A percentile compares a stretch with the other conserved stretches of the same genome.
These are phyloP conservation scores for Glyptemys insculpta DNA, from an alignment of 2,797 vertebrate species.

Conservation along the genomic window DNA sequence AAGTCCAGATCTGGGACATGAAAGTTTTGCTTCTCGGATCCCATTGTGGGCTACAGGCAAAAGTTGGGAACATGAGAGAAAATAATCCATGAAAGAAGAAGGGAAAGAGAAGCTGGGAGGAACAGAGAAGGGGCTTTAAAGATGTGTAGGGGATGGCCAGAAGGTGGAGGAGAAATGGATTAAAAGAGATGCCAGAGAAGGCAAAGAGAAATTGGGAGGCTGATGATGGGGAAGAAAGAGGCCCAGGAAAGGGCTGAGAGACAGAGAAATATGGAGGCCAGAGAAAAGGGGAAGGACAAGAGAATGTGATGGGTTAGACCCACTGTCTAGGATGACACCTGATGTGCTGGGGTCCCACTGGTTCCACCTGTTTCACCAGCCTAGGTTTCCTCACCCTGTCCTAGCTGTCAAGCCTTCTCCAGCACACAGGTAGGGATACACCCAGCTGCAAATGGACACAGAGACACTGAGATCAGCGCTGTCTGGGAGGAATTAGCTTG, in stretches of 20 bases:
- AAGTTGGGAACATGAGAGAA: background rate
- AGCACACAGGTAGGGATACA: too few relatives aligned
- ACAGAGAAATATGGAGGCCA: background rate
- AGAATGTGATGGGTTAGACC: background rate
- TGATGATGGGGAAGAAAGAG: background rate
- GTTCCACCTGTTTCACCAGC: too few relatives aligned
- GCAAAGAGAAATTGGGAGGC: background rate
- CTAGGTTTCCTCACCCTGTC: too few relatives aligned
- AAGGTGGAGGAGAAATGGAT: background rate
- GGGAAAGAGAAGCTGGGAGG: background rate
- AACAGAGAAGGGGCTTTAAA: background rate
- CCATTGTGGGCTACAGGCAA: background rate
- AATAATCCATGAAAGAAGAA: background rate
- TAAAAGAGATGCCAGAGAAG: background rate
- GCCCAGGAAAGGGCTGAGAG: background rate
- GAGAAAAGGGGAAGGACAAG: background rate
- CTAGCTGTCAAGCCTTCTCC: too few relatives aligned
- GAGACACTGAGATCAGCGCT: too few relatives aligned
- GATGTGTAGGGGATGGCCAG: background rate
- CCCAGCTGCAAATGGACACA: too few relatives aligned
- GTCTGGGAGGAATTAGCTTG: too few relatives aligned
- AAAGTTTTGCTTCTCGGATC: background rate
- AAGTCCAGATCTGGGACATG: background rate
- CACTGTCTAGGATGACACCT: too few relatives aligned
- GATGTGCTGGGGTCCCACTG: too few relatives aligned